Percentiles rank a stretch among this genome's conserved stretches.
Evolutionary conservation across 23 tunicate species (phyloP).

Genomic region (Botrylloides violaceus): DNA sequence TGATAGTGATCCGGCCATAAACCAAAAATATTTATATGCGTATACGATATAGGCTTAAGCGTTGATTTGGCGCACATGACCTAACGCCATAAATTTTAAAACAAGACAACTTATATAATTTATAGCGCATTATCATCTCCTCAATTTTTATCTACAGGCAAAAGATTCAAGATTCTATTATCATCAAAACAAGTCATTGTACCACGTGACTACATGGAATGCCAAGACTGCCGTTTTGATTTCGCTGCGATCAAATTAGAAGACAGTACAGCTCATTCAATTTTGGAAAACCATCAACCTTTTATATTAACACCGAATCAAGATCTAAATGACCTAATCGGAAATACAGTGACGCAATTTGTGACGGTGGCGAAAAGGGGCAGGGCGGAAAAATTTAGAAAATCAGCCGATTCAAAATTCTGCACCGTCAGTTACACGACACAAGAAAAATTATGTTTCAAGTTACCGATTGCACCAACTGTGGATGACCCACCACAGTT

Average conservation of each 20-base stretch:
- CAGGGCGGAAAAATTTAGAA: neutral
- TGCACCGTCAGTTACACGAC: slow-evolving; percentile 19
- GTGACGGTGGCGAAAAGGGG: neutral
- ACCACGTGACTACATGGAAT: slow-evolving; percentile 52
- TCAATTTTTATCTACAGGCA: slow-evolving; percentile 17
- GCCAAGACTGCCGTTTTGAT: slow-evolving; percentile 46
- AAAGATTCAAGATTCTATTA: slow-evolving; percentile 27
- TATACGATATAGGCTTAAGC: too few relatives aligned
- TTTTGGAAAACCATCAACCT: slow-evolving; percentile 9
- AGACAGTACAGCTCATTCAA: neutral
- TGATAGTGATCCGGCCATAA: too few relatives aligned
- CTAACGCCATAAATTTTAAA: too few relatives aligned
- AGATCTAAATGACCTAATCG: neutral
- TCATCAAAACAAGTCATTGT: slow-evolving; percentile 33
- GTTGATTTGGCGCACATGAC: too few relatives aligned
- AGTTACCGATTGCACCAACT: neutral
- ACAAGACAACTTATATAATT: too few relatives aligned
- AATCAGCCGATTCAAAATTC: slow-evolving; percentile 12
- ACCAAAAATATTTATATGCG: too few relatives aligned
- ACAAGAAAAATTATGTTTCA: slow-evolving; percentile 10
- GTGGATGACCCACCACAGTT: neutral
- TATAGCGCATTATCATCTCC: too few relatives aligned
- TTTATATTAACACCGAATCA: slow-evolving; percentile 7
- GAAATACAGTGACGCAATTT: slow-evolving; percentile 4
- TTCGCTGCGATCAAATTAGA: slow-evolving; percentile 29